phyloP scores from a whole-genome alignment of 1,140 invertebrate species.

The Cydia splendana region DNA sequence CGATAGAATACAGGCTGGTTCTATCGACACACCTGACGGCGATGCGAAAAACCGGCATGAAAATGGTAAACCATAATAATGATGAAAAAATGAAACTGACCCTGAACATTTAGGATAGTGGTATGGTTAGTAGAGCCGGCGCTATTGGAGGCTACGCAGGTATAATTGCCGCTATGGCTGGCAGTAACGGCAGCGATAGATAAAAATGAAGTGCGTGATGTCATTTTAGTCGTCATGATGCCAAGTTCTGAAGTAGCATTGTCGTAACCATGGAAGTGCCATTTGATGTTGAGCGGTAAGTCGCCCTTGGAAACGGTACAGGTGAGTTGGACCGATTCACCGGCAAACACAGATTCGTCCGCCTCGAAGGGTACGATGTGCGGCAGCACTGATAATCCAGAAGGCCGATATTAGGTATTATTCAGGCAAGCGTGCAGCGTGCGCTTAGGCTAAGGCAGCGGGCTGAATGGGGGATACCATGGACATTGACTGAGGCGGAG shows the following conservation, averaged over 20 bases:
- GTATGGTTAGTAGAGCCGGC: constrained; percentile 87
- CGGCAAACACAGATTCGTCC: constrained; percentile 88
- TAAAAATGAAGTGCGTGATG: constrained; percentile 88
- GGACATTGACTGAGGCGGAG: constrained; percentile 82
- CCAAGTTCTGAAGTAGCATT: constrained; percentile 83
- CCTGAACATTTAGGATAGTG: constrained; percentile 86
- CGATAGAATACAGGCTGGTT: constrained; percentile 69
- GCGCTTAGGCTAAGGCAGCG: constrained; percentile 57
- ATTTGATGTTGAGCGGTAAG: constrained; percentile 86
- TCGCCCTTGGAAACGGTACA: constrained; percentile 90
- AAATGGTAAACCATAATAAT: constrained; percentile 50
- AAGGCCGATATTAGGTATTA: constrained; percentile 62
- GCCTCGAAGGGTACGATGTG: constrained; percentile 89
- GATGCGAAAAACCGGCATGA: constrained; percentile 47
- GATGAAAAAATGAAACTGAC: constrained; percentile 77
- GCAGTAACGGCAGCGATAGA: constrained; percentile 89
- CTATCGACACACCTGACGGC: constrained; percentile 51
- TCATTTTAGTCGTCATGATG: constrained; percentile 86
- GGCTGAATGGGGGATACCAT: constrained; percentile 78
- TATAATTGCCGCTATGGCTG: constrained; percentile 89
- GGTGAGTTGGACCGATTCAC: constrained; percentile 87
- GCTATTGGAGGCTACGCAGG: constrained; percentile 87
- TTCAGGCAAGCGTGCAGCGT: constrained; percentile 73
- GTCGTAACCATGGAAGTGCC: constrained; percentile 87
- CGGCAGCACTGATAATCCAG: constrained; percentile 84